phyloP scores from a whole-genome alignment of 2,888 invertebrate species.

The Hydropsyche betteni region DNA sequence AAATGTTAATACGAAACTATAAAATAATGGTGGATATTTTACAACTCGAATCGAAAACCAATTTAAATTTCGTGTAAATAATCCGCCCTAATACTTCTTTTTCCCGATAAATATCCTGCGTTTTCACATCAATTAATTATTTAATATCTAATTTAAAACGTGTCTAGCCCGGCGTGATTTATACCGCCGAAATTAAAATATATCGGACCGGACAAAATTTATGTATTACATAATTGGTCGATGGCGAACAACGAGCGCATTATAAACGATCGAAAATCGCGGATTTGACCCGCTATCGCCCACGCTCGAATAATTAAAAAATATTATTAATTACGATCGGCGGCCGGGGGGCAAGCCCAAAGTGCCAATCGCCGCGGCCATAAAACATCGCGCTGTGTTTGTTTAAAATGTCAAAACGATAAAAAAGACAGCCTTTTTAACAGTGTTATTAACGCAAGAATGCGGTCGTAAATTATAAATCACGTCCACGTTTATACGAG shows the following conservation, averaged over 20 bases:
- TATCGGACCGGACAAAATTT: conserved; percentile 7
- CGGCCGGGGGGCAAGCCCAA: conserved; percentile 17
- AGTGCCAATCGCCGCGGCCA: conserved; percentile 43
- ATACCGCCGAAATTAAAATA: conserved; percentile 1
- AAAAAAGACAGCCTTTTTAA: conserved; percentile 47
- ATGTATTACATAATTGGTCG: conserved; percentile 14
- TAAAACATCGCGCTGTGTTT: conserved; percentile 47
- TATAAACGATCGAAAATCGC: no score
- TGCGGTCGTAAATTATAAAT: conserved; percentile 47
- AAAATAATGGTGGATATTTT: no score
- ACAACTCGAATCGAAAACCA: no score
- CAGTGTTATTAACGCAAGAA: conserved; percentile 48
- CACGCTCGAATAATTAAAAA: neutral
- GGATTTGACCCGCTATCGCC: conserved; percentile 15
- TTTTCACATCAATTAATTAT: no score
- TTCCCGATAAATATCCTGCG: no score
- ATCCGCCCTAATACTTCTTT: no score
- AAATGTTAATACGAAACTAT: no score
- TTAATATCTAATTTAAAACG: conserved; percentile 10
- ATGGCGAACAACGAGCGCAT: neutral
- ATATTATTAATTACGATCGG: no score
- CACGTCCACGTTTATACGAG: conserved; percentile 38
- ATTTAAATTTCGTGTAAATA: no score
- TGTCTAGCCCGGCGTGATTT: conserved; percentile 12
- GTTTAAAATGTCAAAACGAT: conserved; percentile 50